Evolutionary conservation across 23 tunicate genomes (phyloP).

Genomic region (Halocynthia aurantium): DNA sequence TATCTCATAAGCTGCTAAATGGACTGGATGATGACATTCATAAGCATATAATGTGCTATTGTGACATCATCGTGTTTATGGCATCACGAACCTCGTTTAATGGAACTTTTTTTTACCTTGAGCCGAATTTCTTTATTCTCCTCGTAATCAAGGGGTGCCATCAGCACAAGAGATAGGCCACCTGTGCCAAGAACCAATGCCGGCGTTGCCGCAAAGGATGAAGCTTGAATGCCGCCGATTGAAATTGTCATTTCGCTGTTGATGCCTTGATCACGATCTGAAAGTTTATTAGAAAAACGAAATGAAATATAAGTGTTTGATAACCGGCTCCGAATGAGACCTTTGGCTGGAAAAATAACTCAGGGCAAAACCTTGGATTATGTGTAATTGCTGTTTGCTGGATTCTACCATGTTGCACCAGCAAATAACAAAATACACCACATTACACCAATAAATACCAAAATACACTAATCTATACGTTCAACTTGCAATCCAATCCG

Average conservation of each 20-base stretch:
- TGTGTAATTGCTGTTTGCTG: too few relatives aligned
- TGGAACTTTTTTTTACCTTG: constrained; percentile 12
- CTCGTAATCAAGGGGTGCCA: constrained; percentile 56
- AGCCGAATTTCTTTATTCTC: constrained; percentile 15
- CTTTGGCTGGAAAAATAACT: too few relatives aligned
- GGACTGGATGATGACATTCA: neutral
- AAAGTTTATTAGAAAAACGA: neutral
- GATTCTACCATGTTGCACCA: too few relatives aligned
- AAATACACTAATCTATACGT: too few relatives aligned
- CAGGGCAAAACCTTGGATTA: too few relatives aligned
- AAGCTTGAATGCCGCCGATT: constrained; percentile 29
- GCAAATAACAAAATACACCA: too few relatives aligned
- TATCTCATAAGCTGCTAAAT: too few relatives aligned
- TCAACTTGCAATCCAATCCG: too few relatives aligned
- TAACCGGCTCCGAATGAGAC: neutral
- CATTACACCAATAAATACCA: too few relatives aligned
- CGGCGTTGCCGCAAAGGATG: constrained; percentile 45
- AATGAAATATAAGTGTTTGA: too few relatives aligned
- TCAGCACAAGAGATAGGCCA: constrained; percentile 44
- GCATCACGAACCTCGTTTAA: too few relatives aligned
- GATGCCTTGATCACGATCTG: constrained; percentile 67
- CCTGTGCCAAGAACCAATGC: constrained; percentile 34
- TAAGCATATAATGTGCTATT: neutral
- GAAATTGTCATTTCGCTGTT: constrained; percentile 75
- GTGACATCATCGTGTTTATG: neutral